Conservation (phyloP, 2,797 vertebrate genomes). For the Amblyopsis hoosieri region DNA sequence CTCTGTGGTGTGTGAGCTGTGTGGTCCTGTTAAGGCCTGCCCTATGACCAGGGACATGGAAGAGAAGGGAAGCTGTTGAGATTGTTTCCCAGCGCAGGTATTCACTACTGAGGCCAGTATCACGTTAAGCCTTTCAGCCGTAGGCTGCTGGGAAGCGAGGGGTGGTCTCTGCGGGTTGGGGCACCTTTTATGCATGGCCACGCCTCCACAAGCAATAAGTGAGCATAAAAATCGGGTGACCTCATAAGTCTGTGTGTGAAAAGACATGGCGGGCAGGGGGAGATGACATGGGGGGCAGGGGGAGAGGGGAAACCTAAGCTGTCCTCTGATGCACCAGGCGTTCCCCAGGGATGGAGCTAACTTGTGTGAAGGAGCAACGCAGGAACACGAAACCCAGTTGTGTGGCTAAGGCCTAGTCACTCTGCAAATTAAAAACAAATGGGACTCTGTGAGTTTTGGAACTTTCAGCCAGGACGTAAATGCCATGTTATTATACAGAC, state of each 20-base stretch:
- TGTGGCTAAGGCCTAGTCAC: constrained; percentile 65
- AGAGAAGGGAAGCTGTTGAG: constrained; percentile 35
- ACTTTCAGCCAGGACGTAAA: constrained; percentile 68
- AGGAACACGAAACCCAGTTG: constrained; percentile 74
- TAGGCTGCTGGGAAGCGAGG: constrained; percentile 65
- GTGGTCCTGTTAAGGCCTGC: no score
- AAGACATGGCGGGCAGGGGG: constrained; percentile 52
- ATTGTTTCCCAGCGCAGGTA: constrained; percentile 50
- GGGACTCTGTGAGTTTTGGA: constrained; percentile 73
- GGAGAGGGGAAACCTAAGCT: constrained; percentile 65
- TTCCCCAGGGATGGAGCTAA: constrained; percentile 53
- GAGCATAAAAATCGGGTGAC: constrained; percentile 79
- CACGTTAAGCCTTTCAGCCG: constrained; percentile 58
- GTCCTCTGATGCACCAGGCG: constrained; percentile 52
- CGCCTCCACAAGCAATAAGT: constrained; percentile 74
- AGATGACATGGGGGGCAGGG: constrained; percentile 21
- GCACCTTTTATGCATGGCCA: constrained; percentile 61
- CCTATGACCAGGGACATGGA: no score
- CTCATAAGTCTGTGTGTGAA: constrained; percentile 76
- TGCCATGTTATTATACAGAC: constrained; percentile 73
- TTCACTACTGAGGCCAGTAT: constrained; percentile 55
- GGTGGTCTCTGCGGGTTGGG: constrained; percentile 65
- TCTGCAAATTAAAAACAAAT: constrained; percentile 88
- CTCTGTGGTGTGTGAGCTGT: no score
- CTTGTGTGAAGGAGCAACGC: constrained; percentile 53